These are phyloP conservation scores for Phataginus tetradactyla DNA, from an alignment of 2,797 vertebrate genomes.

Conservation along the genomic window DNA sequence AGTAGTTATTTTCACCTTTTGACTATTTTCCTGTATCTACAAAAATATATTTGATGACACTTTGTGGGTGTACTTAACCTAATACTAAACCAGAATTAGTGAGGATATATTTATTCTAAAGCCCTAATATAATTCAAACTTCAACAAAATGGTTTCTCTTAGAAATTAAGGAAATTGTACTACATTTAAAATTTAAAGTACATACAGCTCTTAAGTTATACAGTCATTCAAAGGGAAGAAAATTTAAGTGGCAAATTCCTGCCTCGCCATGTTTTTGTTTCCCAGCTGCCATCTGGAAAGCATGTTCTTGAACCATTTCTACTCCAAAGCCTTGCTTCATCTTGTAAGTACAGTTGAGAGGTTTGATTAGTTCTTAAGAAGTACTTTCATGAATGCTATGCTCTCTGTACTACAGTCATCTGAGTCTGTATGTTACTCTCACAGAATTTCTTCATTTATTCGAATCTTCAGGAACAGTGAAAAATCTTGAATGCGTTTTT, in stretches of 20 bases:
- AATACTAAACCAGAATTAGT: neutral
- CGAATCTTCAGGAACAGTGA: neutral
- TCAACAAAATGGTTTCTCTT: neutral
- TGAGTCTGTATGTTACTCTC: neutral
- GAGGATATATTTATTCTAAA: slow-evolving; percentile 39
- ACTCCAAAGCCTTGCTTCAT: neutral
- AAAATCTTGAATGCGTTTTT: neutral
- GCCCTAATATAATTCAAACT: neutral
- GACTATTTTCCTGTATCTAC: neutral
- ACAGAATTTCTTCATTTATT: neutral
- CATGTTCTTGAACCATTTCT: neutral
- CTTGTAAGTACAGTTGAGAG: neutral
- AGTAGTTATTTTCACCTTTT: neutral
- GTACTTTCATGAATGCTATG: neutral
- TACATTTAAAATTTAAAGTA: slow-evolving; percentile 24
- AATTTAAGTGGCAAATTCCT: neutral
- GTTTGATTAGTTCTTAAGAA: neutral
- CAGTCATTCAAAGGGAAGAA: neutral
- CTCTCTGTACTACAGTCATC: neutral
- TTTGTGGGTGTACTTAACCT: neutral
- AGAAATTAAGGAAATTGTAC: neutral
- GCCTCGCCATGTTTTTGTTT: neutral
- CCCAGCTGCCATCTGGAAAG: neutral
- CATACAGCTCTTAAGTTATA: neutral
- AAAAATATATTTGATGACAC: neutral